Percentiles rank a stretch among this genome's conserved stretches.
These are phyloP conservation scores for Rhinichthys klamathensis DNA, from an alignment of 2,113 vertebrate species.

Conservation along the genomic window DNA sequence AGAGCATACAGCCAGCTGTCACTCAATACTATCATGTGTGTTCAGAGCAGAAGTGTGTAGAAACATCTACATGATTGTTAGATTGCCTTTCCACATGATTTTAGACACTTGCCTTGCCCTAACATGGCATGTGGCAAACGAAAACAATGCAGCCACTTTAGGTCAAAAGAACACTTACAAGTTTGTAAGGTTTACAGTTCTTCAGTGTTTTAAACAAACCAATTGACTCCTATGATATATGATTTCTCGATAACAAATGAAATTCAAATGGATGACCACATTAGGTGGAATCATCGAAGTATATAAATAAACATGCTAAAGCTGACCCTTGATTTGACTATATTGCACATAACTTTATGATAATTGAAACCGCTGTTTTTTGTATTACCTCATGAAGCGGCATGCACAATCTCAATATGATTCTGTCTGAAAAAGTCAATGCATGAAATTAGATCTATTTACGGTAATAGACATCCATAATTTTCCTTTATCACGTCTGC, in stretches of 20 bases:
- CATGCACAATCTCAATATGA: not conserved
- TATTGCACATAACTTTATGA: not conserved
- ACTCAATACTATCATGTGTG: not conserved
- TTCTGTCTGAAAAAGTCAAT: slow-evolving; percentile 10
- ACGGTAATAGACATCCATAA: not conserved
- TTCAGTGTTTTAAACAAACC: not conserved
- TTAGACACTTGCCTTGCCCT: slow-evolving; percentile 2
- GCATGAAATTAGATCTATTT: slow-evolving; percentile 29
- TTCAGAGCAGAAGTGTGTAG: slow-evolving; percentile 20
- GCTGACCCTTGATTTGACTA: not conserved
- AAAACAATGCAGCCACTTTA: slow-evolving; percentile 11
- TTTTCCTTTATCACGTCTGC: slow-evolving; percentile 21
- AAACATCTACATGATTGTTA: not conserved
- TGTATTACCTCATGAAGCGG: not conserved
- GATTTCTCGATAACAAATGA: not conserved
- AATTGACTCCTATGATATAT: not conserved
- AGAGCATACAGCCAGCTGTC: not conserved
- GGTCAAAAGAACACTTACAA: not conserved
- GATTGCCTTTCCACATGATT: slow-evolving; percentile 5
- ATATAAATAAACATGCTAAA: not conserved
- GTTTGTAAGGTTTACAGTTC: not conserved
- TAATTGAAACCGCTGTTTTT: not conserved
- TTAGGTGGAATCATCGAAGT: not conserved
- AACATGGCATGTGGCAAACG: not conserved
- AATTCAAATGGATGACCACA: not conserved